A percentile compares a stretch with the other conserved stretches of the same genome.
These are phyloP conservation scores for Tauraco erythrolophus DNA, from an alignment of 2,113 vertebrate species.

Conservation along the genomic window DNA sequence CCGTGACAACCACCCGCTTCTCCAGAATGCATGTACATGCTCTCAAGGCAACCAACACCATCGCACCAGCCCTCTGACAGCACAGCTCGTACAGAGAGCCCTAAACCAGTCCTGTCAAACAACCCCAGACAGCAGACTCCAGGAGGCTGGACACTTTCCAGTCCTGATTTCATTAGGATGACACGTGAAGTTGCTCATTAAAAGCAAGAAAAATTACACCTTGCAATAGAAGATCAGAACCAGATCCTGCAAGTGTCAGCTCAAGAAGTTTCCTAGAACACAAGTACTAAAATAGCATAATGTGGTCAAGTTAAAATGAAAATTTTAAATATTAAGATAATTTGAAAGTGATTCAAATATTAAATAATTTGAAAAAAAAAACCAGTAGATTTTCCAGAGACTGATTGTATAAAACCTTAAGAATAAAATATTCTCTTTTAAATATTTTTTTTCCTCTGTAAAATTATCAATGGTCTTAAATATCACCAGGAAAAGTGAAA, in stretches of 20 bases:
- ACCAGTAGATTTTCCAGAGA: neutral
- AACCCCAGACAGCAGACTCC: neutral
- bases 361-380: neutral
- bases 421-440: neutral
- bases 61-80: neutral
- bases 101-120: neutral
- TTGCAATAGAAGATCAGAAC: neutral
- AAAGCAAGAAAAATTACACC: neutral
- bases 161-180: neutral
- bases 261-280: neutral
- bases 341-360: neutral
- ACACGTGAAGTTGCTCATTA: neutral
- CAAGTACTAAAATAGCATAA: neutral
- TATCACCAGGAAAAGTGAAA: neutral
- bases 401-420: neutral
- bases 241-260: neutral
- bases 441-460: neutral
- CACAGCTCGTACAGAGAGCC: neutral
- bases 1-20: neutral
- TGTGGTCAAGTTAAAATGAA: neutral
- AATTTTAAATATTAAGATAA: neutral
- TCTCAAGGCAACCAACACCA: accelerated
- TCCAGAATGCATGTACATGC: neutral
- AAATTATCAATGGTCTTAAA: neutral
- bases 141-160: neutral